A percentile compares a stretch with the other conserved stretches of the same genome.
These are phyloP conservation scores for Anthophora plumipes DNA, from an alignment of 2,888 invertebrate species.

Conservation along the genomic window DNA sequence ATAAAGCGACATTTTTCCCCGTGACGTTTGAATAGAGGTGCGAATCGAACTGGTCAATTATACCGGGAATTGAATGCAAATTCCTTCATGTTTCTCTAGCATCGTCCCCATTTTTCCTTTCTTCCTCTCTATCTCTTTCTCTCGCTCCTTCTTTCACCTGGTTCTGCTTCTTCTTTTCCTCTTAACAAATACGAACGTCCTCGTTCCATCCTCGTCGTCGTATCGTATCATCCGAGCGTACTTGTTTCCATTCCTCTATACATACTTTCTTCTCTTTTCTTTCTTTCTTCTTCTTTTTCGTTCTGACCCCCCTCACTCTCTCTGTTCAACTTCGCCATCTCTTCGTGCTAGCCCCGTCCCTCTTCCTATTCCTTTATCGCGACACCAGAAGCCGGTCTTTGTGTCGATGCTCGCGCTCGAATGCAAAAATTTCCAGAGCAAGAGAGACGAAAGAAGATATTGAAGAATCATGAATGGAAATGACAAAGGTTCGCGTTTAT, in stretches of 20 bases:
- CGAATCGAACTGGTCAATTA: constrained; percentile 58
- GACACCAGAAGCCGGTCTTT: constrained; percentile 21
- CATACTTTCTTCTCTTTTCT: constrained; percentile 10
- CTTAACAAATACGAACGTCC: constrained; percentile 11
- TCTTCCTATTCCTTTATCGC: constrained; percentile 12
- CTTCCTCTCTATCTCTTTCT: background rate
- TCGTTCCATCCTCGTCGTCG: constrained; percentile 13
- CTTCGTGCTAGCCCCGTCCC: too few relatives aligned
- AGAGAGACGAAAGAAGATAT: constrained; percentile 29
- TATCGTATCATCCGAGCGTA: constrained; percentile 27
- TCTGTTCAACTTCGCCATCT: too few relatives aligned
- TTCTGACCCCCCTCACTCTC: background rate
- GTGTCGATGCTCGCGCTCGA: constrained; percentile 23
- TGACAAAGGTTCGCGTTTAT: constrained; percentile 41
- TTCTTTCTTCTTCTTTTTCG: background rate
- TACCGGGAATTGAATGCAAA: constrained; percentile 49
- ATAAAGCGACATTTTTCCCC: constrained; percentile 51
- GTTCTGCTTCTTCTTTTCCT: constrained; percentile 2
- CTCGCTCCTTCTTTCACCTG: background rate
- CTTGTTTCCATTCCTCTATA: constrained; percentile 39
- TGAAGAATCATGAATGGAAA: constrained; percentile 41
- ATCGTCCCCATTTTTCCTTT: background rate
- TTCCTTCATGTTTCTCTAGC: constrained; percentile 24
- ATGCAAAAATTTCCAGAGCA: constrained; percentile 37
- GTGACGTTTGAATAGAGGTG: constrained; percentile 46